Percentiles rank a stretch among this genome's conserved stretches.
Conservation (phyloP, 92 coral and sea anemone species). For the Actinernus sp. region DNA sequence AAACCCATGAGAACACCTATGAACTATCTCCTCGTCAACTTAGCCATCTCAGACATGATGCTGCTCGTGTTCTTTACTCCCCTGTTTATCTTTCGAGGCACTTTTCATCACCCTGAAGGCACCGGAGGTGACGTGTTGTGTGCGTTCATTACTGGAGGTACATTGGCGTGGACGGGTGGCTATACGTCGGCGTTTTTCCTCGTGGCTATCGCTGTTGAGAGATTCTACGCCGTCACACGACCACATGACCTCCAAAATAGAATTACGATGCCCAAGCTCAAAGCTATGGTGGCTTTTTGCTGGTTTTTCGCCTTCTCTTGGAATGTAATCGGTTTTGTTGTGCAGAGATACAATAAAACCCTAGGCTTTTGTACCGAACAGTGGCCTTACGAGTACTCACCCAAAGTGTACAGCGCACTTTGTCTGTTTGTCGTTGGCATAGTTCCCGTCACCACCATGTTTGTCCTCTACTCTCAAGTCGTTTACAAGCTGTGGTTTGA, state of each 20-base stretch:
- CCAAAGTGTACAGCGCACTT: conserved; percentile 33
- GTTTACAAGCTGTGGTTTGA: conserved; percentile 35
- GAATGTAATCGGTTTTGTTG: conserved; percentile 16
- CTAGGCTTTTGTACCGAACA: conserved; percentile 22
- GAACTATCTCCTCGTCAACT: conserved; percentile 55
- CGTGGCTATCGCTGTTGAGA: conserved; percentile 59
- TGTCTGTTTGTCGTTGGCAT: conserved; percentile 13
- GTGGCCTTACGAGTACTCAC: conserved; percentile 21
- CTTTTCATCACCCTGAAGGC: conserved; percentile 48
- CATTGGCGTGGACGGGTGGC: conserved; percentile 57
- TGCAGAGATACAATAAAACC: conserved; percentile 24
- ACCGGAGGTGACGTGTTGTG: conserved; percentile 32
- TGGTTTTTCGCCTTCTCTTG: conserved; percentile 39
- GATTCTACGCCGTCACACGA: conserved; percentile 39
- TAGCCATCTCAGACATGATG: conserved; percentile 51
- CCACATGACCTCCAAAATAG: conserved; percentile 22
- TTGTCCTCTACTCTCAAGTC: conserved; percentile 15
- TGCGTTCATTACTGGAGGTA: conserved; percentile 35
- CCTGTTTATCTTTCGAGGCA: conserved; percentile 34
- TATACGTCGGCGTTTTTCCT: conserved; percentile 57
- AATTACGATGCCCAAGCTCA: conserved; percentile 10
- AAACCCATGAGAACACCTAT: conserved; percentile 56
- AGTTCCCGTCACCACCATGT: conserved; percentile 20
- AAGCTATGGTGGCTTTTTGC: conserved; percentile 3
- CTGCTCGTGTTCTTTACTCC: conserved; percentile 40